Evolutionary conservation across 2,797 vertebrate species (phyloP).

Genomic region (Lepus townsendii): DNA sequence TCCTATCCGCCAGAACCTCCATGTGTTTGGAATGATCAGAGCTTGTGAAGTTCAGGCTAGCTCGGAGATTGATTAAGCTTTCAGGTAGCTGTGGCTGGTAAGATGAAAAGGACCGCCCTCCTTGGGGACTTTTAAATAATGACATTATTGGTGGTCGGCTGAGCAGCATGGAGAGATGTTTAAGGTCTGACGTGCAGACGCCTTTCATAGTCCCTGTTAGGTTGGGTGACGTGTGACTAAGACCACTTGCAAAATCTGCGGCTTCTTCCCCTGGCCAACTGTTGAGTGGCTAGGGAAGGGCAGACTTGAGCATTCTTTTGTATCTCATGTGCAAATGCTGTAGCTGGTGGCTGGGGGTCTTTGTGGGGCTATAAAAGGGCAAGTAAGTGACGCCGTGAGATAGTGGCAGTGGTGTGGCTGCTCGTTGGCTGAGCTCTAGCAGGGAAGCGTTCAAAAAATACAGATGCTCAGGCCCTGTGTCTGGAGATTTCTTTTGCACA

Average conservation of each 20-base stretch:
- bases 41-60: conserved; percentile 26
- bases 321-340: background rate
- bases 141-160: conserved; percentile 69
- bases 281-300: background rate
- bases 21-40: conserved; percentile 57
- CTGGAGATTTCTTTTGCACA: background rate
- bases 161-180: conserved; percentile 47
- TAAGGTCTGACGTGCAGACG: conserved; percentile 58
- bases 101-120: conserved; percentile 71
- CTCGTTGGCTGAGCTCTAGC: background rate
- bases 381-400: background rate
- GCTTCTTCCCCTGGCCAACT: background rate
- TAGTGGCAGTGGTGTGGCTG: background rate
- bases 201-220: conserved; percentile 41
- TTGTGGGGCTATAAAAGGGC: background rate
- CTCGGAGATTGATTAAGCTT: conserved; percentile 61
- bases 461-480: background rate
- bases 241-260: background rate
- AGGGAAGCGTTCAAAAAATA: background rate
- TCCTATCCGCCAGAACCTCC: background rate
- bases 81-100: conserved; percentile 39
- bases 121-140: conserved; percentile 54
- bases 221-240: conserved; percentile 37
- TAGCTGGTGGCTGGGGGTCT: background rate
- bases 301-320: background rate